A percentile compares a stretch with the other conserved stretches of the same genome.
Conservation (phyloP, 2,888 invertebrate species). For the Oeneis ivallda region DNA sequence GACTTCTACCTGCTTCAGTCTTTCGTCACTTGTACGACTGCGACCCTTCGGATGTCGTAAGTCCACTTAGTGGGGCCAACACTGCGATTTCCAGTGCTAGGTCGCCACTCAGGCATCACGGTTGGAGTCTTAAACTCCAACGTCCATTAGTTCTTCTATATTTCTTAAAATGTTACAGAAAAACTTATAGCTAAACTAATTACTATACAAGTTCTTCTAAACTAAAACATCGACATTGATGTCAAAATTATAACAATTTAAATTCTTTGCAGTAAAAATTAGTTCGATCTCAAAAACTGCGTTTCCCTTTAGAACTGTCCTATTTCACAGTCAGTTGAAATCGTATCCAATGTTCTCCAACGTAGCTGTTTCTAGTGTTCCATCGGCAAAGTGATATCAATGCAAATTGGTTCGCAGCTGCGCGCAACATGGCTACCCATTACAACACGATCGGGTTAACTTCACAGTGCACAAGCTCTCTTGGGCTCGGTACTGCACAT, state of each 20-base stretch:
- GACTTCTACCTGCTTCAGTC: too few relatives aligned
- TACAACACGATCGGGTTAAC: constrained; percentile 21
- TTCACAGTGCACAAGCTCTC: constrained; percentile 27
- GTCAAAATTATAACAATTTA: not conserved
- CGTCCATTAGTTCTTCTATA: too few relatives aligned
- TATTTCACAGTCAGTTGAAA: constrained; percentile 20
- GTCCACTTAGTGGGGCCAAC: too few relatives aligned
- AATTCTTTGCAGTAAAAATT: not conserved
- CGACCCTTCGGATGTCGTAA: too few relatives aligned
- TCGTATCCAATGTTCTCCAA: constrained; percentile 5
- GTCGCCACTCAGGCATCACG: too few relatives aligned
- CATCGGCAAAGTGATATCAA: constrained; percentile 33
- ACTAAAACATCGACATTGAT: too few relatives aligned
- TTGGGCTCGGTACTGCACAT: constrained; percentile 2
- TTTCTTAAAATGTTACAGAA: too few relatives aligned
- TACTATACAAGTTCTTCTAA: too few relatives aligned
- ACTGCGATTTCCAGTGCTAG: too few relatives aligned
- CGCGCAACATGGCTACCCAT: constrained; percentile 24
- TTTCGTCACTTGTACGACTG: too few relatives aligned
- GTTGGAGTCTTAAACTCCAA: too few relatives aligned
- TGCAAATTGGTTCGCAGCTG: constrained; percentile 34
- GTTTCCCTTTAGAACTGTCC: not conserved
- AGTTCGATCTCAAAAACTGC: not conserved
- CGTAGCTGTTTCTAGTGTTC: constrained; percentile 27
- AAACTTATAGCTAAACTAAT: too few relatives aligned